phyloP scores from a whole-genome alignment of 2,113 vertebrate genomes.

The Mystacornis crossleyi region DNA sequence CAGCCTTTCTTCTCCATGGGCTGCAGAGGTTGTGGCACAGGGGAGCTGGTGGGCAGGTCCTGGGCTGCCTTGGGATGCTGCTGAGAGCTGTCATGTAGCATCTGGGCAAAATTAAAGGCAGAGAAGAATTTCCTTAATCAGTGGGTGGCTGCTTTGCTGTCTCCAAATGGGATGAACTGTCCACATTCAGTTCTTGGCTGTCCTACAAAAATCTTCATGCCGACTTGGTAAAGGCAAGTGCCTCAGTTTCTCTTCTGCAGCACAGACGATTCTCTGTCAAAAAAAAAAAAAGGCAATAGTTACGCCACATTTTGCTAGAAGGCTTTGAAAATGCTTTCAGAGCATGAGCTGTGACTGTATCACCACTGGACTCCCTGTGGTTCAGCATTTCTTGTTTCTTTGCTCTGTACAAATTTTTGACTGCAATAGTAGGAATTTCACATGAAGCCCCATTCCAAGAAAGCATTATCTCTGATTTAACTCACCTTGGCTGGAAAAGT shows the following conservation, averaged over 20 bases:
- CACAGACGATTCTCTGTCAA: neutral
- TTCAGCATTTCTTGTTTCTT: neutral
- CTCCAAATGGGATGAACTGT: neutral
- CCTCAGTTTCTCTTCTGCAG: neutral
- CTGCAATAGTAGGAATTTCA: neutral
- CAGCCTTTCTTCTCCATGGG: neutral
- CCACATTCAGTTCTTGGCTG: neutral
- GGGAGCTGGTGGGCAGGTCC: neutral
- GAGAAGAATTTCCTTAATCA: neutral
- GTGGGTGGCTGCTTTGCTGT: neutral
- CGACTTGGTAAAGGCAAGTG: neutral
- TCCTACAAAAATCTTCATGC: neutral
- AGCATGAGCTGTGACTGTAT: neutral
- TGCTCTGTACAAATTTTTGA: neutral
- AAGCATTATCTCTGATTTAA: neutral
- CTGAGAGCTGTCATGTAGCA: neutral
- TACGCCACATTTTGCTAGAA: fast-evolving
- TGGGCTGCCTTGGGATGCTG: neutral
- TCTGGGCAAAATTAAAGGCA: neutral
- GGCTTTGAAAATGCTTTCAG: neutral
- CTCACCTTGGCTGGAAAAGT: neutral
- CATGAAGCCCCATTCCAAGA: neutral
- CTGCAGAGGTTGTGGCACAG: neutral
- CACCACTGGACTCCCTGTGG: neutral
- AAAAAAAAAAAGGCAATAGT: neutral